These are phyloP conservation scores for Leptura quadrifasciata DNA, from an alignment of 2,888 invertebrate genomes.

Conservation along the genomic window DNA sequence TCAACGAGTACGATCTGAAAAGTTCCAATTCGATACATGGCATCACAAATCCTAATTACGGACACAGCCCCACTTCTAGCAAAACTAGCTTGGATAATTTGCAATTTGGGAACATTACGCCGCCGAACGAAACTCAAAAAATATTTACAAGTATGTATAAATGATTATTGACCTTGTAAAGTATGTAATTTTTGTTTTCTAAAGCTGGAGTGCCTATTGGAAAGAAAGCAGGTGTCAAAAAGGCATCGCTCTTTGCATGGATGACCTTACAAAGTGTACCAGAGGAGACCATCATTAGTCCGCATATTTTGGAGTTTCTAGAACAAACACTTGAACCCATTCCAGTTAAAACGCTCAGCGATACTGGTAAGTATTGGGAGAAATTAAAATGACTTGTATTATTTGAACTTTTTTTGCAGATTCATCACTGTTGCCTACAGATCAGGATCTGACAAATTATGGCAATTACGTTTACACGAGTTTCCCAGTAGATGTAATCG, in stretches of 20 bases:
- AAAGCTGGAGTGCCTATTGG: constrained; percentile 32
- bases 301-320: constrained; percentile 96
- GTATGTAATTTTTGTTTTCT: constrained; percentile 10
- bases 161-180: background rate
- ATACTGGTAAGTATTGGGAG: constrained; percentile 48
- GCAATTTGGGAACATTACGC: constrained; percentile 62
- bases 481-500: constrained; percentile 98
- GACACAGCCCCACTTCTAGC: constrained; percentile 67
- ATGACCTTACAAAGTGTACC: constrained; percentile 97
- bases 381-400: constrained; percentile 26
- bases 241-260: constrained; percentile 94
- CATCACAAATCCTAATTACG: constrained; percentile 73
- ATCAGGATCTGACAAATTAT: constrained; percentile 79
- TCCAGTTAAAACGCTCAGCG: constrained; percentile 75
- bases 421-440: constrained; percentile 68
- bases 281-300: constrained; percentile 97
- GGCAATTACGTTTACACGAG: constrained; percentile 92
- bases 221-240: constrained; percentile 80
- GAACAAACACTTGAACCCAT: constrained; percentile 98
- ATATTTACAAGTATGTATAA: constrained; percentile 43
- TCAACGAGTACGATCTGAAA: constrained; percentile 58
- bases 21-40: constrained; percentile 68
- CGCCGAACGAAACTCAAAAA: constrained; percentile 57
- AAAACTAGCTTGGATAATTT: constrained; percentile 64
- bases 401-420: constrained; percentile 55